Conservation (phyloP, 2,888 invertebrate species). For the Tenthredo distinguenda region DNA sequence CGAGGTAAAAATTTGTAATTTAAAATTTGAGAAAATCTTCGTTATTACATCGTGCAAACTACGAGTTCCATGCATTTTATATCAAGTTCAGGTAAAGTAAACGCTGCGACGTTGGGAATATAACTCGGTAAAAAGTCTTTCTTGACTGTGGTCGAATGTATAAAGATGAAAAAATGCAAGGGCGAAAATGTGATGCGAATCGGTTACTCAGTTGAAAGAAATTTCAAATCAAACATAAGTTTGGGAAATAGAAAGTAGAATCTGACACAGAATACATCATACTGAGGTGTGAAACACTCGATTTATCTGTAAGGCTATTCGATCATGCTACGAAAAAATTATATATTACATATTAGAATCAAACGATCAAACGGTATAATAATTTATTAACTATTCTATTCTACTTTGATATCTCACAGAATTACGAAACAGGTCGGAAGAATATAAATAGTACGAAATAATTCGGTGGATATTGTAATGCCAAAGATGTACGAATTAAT, state of each 20-base stretch:
- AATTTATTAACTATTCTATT: neutral
- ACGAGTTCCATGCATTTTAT: constrained; percentile 34
- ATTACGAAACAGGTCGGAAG: neutral
- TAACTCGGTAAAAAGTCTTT: neutral
- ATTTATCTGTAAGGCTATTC: neutral
- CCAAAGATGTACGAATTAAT: neutral
- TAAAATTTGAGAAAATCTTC: neutral
- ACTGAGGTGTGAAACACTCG: neutral
- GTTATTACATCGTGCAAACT: constrained; percentile 20
- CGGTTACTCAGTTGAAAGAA: neutral
- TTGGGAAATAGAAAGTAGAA: neutral
- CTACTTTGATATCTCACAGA: neutral
- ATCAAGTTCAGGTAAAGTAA: constrained; percentile 1
- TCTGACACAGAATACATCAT: neutral
- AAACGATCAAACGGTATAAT: neutral
- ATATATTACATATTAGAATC: neutral
- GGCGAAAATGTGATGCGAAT: neutral
- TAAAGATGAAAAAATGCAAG: neutral
- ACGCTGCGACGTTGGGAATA: neutral
- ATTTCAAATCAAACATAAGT: neutral
- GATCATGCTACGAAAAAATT: neutral
- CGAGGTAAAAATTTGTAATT: neutral
- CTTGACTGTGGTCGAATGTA: neutral
- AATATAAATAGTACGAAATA: neutral
- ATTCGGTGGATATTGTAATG: neutral